Evolutionary conservation across 2,888 invertebrate genomes (phyloP).

Genomic region (Drosophila merina): DNA sequence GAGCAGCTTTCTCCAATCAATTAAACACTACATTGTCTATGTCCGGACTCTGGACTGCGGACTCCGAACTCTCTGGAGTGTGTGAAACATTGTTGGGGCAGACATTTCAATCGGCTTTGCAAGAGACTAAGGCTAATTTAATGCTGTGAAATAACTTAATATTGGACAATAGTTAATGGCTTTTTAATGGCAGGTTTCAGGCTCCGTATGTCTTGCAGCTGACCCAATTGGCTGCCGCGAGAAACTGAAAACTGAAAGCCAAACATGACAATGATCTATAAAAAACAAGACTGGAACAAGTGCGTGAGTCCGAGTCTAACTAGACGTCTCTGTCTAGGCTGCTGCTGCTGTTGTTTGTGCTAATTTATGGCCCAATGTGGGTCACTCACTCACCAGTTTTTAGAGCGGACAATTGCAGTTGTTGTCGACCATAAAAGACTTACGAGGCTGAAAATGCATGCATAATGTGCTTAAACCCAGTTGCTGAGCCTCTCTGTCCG

Average conservation of each 20-base stretch:
- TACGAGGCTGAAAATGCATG: constrained; percentile 53
- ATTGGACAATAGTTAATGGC: constrained; percentile 74
- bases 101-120: constrained; percentile 63
- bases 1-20: constrained; percentile 73
- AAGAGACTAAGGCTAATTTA: constrained; percentile 53
- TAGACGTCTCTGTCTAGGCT: constrained; percentile 40
- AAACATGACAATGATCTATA: constrained; percentile 51
- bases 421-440: constrained; percentile 68
- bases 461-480: constrained; percentile 68
- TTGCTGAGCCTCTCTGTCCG: constrained; percentile 34
- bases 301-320: constrained; percentile 30
- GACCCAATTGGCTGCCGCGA: constrained; percentile 60
- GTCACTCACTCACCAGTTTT: constrained; percentile 63
- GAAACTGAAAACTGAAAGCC: constrained; percentile 54
- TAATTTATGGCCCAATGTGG: constrained; percentile 72
- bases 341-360: constrained; percentile 53
- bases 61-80: background rate
- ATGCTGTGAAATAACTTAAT: constrained; percentile 74
- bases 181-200: constrained; percentile 66
- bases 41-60: constrained; percentile 3
- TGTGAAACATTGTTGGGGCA: constrained; percentile 17
- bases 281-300: constrained; percentile 40
- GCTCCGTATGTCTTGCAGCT: constrained; percentile 26
- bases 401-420: constrained; percentile 65
- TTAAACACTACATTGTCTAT: constrained; percentile 61